These are phyloP conservation scores for Acrocephalus arundinaceus DNA, from an alignment of 2,113 vertebrate genomes.

Conservation along the genomic window DNA sequence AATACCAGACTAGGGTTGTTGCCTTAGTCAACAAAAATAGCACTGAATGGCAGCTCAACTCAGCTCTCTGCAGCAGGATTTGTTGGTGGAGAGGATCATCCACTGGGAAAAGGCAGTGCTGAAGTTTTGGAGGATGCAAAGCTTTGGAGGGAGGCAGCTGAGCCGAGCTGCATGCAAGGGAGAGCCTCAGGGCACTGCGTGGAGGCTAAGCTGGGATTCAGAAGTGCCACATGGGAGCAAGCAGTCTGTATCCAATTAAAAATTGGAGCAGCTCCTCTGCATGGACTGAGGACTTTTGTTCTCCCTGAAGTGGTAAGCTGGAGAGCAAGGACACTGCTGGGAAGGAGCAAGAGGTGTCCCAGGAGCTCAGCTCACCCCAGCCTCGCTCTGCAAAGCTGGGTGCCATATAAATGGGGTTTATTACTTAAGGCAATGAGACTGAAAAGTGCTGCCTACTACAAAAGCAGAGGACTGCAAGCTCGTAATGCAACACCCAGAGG, in stretches of 20 bases:
- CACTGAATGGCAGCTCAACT: fast-evolving
- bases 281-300: not conserved
- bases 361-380: not conserved
- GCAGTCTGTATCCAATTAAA: not conserved
- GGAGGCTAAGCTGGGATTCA: fast-evolving
- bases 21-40: not conserved
- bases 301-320: not conserved
- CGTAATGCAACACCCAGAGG: not conserved
- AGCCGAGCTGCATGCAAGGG: not conserved
- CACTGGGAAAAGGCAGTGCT: not conserved
- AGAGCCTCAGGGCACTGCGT: fast-evolving
- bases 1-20: not conserved
- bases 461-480: not conserved
- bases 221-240: not conserved
- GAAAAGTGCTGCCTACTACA: not conserved
- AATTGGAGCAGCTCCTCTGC: not conserved
- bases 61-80: not conserved
- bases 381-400: not conserved
- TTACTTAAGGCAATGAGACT: not conserved
- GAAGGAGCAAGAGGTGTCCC: not conserved
- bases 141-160: not conserved
- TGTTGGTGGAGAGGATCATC: not conserved
- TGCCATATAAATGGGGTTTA: not conserved
- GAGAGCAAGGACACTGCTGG: not conserved
- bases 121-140: not conserved